These are phyloP conservation scores for Conopomorpha cramerella DNA, from an alignment of 1,140 invertebrate species.

Conservation along the genomic window DNA sequence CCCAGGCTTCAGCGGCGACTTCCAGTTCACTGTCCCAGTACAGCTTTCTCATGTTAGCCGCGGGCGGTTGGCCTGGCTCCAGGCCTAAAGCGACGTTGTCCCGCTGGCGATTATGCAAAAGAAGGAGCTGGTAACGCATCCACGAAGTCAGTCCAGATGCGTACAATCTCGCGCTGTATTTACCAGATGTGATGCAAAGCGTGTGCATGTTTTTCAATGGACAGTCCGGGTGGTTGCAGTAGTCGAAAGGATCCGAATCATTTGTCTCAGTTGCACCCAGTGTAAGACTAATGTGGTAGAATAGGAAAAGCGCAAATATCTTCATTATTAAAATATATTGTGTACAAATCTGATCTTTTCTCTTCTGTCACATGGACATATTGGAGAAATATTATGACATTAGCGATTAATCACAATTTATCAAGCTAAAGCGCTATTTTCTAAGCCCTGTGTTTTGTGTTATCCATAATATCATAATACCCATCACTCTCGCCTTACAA, in stretches of 20 bases:
- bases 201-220: conserved; percentile 40
- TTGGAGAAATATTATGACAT: too few relatives aligned
- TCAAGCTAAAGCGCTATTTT: too few relatives aligned
- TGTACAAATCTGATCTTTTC: too few relatives aligned
- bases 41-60: conserved; percentile 48
- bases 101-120: conserved; percentile 39
- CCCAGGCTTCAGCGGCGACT: conserved; percentile 42
- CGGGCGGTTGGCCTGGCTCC: conserved; percentile 39
- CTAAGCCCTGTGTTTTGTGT: too few relatives aligned
- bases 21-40: conserved; percentile 51
- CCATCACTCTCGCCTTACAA: too few relatives aligned
- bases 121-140: conserved; percentile 42
- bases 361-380: too few relatives aligned
- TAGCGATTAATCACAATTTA: too few relatives aligned
- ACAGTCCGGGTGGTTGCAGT: conserved; percentile 42
- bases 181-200: conserved; percentile 27
- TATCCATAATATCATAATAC: too few relatives aligned
- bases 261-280: too few relatives aligned
- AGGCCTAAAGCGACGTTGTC: conserved; percentile 48
- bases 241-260: conserved; percentile 4
- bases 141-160: conserved; percentile 43
- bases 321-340: too few relatives aligned
- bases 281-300: too few relatives aligned
- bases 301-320: too few relatives aligned
- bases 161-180: conserved; percentile 29